Base-by-base conservation (phyloP, 2,113 vertebrate genomes). In the Jacana jacana region DNA sequence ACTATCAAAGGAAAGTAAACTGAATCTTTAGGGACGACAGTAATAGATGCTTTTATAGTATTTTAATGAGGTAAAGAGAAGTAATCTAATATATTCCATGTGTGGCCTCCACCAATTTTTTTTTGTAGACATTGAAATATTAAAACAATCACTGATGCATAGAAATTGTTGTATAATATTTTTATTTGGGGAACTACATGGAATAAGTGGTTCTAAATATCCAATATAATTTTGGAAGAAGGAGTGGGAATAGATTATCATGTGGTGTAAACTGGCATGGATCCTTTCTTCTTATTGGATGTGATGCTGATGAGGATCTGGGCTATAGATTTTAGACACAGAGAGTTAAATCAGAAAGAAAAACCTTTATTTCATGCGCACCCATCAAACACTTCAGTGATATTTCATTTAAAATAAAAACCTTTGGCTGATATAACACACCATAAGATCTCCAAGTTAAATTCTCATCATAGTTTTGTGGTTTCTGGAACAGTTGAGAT, bases 401-500 rank as follows among this genome's bases (percentile, higher is more conserved):
- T 69, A 51, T 39, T 84, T 91, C 30, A 76, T 83, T 88, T 95
- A 88, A 92, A 88, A 61, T 69, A 75, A 80, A 93, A 91, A 28
- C 11, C 11, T 73, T 84, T 71, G 72, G 42, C 69, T 93, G 65
- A 73, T 8, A 28, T 48, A 81, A 54, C 19, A 63, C n/a, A 39
- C 37, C 42, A 37, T 81, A 87, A 76, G 40, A 55, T 87, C 65
- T 72, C 54, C 27, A 49, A 63, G 63, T 57, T 70, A 73, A 93
- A 92, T 80, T 85, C 40, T 85, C 39, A 40, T 91, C 19, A 42
- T 69, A 69, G 30, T 76, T 82, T 10, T 70, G 20, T 79, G n/a
- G 46, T 92, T 91, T 92, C 88, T 85, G 86, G 88, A 92, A 87
- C n/a, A 70, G 77, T 60, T 60, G 81, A 95, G 40, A 81, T 76